Evolutionary conservation across 2,113 vertebrate genomes (phyloP), one percentile per base, ranked within the genome.

Genomic region (Myotis yumanensis): DNA sequence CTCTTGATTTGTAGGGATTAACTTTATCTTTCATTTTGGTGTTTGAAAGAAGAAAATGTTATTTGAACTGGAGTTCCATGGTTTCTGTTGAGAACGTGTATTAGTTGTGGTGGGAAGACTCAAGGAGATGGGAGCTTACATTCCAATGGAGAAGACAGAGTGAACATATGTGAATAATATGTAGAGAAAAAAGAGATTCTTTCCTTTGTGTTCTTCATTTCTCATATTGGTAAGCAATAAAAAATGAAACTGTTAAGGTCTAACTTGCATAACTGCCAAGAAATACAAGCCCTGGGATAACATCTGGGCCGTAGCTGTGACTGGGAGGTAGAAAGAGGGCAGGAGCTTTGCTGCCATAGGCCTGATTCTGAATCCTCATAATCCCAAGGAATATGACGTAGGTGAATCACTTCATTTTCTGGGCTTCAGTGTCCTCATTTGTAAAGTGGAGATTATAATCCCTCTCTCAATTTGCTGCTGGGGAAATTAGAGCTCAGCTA

Each of bases 181-280:
- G 89, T 89, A 79, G 59, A 73, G 90, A 89, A 92, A 90, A 94
- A 71, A 92, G 59, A 66, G n/a, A 57, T 62, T 82, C 68, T 77
- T 93, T 72, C 66, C 52, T 92, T 95, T 91, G 89, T 94, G 92
- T 94, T 88, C 87, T 86, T 95, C 22, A 72, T 92, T 85, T 90
- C 46, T 94, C 51, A 54, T 95, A 82, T 91, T 96, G 95, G 77
- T 91, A 69, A 91, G 95, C 76, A 96, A 71, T 96, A 93, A 87
- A 96, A 89, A 84, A 89, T 66, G 72, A 86, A 86, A 82, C 89
- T 87, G 66, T 32, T 43, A 66, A 77, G 82, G 76, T 92, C 66
- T 95, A 25, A 68, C 51, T 90, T 94, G 79, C 43, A 37, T 80
- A 92, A 81, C 51, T 94, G 89, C 68, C 77, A 93, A 85, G 93